These are phyloP conservation scores for Xestoiulus laeticollis DNA, from an alignment of 2,888 invertebrate species.

Conservation along the genomic window DNA sequence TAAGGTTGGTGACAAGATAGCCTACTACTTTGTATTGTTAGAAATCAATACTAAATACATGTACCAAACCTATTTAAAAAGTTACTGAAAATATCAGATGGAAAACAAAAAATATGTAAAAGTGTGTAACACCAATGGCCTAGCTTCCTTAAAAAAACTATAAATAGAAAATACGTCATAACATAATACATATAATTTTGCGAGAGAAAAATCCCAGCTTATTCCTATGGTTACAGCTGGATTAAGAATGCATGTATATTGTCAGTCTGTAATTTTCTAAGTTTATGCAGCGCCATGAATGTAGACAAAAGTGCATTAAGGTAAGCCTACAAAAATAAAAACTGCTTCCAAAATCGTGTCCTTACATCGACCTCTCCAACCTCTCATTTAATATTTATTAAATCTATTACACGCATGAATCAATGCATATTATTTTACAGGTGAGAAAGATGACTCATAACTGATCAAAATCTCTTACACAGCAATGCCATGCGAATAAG, in stretches of 20 bases:
- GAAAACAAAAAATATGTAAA: no score
- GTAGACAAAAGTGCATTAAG: neutral
- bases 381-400: conserved; percentile 16
- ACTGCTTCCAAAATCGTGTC: neutral
- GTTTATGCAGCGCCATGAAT: neutral
- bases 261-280: neutral
- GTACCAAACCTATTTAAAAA: no score
- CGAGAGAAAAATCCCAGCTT: neutral
- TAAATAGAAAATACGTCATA: no score
- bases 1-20: no score
- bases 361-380: neutral
- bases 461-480: neutral
- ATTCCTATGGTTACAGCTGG: neutral
- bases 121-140: no score
- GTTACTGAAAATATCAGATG: no score
- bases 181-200: neutral
- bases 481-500: neutral
- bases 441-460: neutral
- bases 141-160: no score
- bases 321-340: neutral
- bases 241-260: neutral
- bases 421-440: neutral
- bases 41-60: no score
- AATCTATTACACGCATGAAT: neutral
- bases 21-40: no score